Conservation (phyloP, 2,888 invertebrate genomes). For the Melipona beecheii region DNA sequence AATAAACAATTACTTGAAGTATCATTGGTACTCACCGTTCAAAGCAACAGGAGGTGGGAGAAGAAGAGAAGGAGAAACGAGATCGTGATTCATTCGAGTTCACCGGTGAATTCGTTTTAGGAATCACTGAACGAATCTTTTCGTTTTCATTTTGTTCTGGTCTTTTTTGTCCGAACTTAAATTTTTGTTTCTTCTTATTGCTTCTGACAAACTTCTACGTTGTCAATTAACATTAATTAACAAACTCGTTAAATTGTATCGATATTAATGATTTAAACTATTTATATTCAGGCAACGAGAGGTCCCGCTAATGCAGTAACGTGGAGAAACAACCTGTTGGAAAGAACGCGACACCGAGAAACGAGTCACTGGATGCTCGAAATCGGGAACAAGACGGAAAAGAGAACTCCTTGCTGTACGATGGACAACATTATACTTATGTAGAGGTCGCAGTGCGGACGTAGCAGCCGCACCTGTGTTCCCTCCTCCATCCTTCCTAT, state of each 20-base stretch:
- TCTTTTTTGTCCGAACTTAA: neutral
- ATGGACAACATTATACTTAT: constrained; percentile 67
- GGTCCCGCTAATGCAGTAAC: neutral
- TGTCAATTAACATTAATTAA: neutral
- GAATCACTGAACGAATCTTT: constrained; percentile 23
- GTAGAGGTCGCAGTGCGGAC: constrained; percentile 69
- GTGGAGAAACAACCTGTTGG: constrained; percentile 45
- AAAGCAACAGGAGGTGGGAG: neutral
- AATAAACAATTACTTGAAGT: constrained; percentile 23
- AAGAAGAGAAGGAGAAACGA: constrained; percentile 1
- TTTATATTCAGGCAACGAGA: neutral
- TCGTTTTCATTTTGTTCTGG: neutral
- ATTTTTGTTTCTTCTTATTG: neutral
- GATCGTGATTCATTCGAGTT: constrained; percentile 54
- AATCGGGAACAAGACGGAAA: constrained; percentile 36
- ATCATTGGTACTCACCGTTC: constrained; percentile 29
- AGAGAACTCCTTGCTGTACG: constrained; percentile 40
- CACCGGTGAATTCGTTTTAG: constrained; percentile 29
- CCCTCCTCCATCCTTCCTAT: constrained; percentile 56
- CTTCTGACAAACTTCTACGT: neutral
- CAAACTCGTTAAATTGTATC: neutral
- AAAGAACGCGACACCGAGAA: constrained; percentile 9
- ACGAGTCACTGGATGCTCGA: constrained; percentile 33
- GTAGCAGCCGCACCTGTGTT: constrained; percentile 76
- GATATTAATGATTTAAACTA: constrained; percentile 9